Conservation (phyloP, 2,113 vertebrate genomes). For the Reinhardtius hippoglossoides region DNA sequence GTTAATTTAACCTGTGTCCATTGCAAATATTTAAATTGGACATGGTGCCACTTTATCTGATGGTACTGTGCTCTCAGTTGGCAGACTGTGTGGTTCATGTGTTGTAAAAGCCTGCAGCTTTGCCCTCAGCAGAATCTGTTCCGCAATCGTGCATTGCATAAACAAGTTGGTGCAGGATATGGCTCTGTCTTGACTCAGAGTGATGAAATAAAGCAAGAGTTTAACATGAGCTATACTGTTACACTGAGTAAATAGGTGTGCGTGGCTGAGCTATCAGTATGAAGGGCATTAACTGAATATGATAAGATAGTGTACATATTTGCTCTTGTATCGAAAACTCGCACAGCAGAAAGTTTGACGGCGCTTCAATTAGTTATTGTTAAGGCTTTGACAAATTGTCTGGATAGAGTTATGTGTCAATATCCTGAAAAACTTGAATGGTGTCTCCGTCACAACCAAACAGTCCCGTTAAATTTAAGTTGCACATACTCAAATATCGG, state of each 20-base stretch:
- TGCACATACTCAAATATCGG: too few relatives aligned
- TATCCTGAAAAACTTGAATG: not conserved
- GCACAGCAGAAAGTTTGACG: not conserved
- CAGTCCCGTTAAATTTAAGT: too few relatives aligned
- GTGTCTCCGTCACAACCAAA: too few relatives aligned
- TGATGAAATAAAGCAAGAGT: not conserved
- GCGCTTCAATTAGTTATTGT: not conserved
- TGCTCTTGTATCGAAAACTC: not conserved
- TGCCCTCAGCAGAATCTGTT: not conserved
- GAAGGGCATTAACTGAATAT: not conserved
- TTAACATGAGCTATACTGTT: not conserved
- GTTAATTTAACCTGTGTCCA: not conserved
- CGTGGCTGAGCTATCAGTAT: not conserved
- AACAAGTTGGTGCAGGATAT: not conserved
- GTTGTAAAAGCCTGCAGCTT: not conserved
- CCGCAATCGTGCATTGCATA: not conserved
- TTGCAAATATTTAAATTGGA: not conserved
- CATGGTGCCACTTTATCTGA: not conserved
- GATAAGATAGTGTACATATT: not conserved
- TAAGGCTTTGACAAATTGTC: not conserved
- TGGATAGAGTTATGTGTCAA: too few relatives aligned
- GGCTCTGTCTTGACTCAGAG: not conserved
- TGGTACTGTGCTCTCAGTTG: not conserved
- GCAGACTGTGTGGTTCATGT: not conserved
- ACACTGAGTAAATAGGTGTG: not conserved